Percentiles rank a stretch among this genome's conserved stretches.
Conservation (phyloP, 2,888 invertebrate species). For the Colostygia pectinataria region DNA sequence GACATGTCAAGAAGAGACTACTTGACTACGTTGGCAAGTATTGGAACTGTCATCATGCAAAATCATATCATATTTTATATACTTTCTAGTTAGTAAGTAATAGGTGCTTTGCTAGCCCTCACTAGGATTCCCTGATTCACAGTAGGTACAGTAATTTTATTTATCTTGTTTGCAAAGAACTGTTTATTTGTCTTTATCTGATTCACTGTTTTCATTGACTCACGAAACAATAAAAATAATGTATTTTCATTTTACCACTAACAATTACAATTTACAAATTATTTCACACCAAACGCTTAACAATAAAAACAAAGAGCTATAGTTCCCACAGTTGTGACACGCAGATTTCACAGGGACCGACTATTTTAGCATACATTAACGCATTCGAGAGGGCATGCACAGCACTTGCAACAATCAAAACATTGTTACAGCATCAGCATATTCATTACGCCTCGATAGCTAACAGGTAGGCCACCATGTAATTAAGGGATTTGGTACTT, state of each 20-base stretch:
- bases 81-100: too few relatives aligned
- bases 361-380: constrained; percentile 60
- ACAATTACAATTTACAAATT: constrained; percentile 27
- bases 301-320: constrained; percentile 45
- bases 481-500: constrained; percentile 53
- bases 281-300: constrained; percentile 30
- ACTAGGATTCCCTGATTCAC: too few relatives aligned
- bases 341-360: constrained; percentile 49
- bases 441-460: constrained; percentile 64
- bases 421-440: constrained; percentile 41
- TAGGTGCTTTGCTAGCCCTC: too few relatives aligned
- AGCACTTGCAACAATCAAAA: constrained; percentile 68
- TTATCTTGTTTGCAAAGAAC: neutral
- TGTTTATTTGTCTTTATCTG: neutral
- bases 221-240: constrained; percentile 15
- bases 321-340: constrained; percentile 46
- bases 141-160: too few relatives aligned
- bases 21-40: too few relatives aligned
- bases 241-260: constrained; percentile 20
- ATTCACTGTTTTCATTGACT: constrained; percentile 5
- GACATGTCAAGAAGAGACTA: too few relatives aligned
- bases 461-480: constrained; percentile 50
- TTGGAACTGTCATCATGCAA: too few relatives aligned
- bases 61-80: too few relatives aligned
- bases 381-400: constrained; percentile 36